phyloP scores from a whole-genome alignment of 2,797 vertebrate genomes.

The Corythornis leucogaster region DNA sequence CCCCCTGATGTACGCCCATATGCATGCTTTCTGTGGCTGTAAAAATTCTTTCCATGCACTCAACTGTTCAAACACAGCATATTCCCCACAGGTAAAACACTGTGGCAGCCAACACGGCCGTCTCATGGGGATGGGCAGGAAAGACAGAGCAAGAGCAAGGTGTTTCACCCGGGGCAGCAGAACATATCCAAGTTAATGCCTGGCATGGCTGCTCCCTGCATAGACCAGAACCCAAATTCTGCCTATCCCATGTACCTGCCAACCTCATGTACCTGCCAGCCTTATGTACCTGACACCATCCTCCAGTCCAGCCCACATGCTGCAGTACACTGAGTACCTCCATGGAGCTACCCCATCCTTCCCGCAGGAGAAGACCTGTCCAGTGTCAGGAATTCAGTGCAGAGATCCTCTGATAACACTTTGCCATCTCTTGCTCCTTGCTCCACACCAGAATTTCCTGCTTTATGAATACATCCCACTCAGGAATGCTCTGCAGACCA shows the following conservation, averaged over 20 bases:
- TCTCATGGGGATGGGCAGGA: neutral
- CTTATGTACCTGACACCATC: rapidly evolving
- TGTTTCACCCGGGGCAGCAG: neutral
- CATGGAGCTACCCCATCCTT: neutral
- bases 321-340: neutral
- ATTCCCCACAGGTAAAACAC: constrained; percentile 16
- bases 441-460: neutral
- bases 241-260: rapidly evolving
- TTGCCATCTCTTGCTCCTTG: neutral
- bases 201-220: neutral
- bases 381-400: neutral
- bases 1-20: neutral
- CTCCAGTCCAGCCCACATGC: neutral
- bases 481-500: neutral
- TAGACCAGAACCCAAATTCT: neutral
- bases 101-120: neutral
- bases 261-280: rapidly evolving
- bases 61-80: neutral
- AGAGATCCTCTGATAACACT: neutral
- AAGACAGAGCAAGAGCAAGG: neutral
- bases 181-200: neutral
- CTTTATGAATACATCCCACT: neutral
- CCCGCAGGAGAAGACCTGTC: neutral
- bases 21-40: neutral
- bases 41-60: neutral